Evolutionary conservation across 2,888 invertebrate species (phyloP), one percentile per base, ranked within the genome.

Genomic region (Lasioglossum oenotherae): DNA sequence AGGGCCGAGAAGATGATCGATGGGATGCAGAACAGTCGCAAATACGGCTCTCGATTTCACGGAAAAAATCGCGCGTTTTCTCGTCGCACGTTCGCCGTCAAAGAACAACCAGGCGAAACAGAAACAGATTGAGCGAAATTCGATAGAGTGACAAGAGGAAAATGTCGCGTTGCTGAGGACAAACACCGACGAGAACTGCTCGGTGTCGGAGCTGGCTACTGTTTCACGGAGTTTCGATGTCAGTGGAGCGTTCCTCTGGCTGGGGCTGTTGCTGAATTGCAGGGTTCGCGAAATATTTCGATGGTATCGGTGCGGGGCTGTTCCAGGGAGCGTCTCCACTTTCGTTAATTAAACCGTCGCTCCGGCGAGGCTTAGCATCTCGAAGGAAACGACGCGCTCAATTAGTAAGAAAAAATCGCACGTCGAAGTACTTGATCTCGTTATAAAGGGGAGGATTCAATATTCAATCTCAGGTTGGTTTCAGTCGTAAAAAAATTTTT

Each of bases 261-360:
- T 5, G n/a, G 27, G 14, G 31, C 12, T 4, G 6, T 2, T 8
- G 27, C 35, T 19, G 60, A 27, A 60, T 16, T 14, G 31, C 35
- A 31, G 31, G 31, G 5, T 19, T 31, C 35, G 19, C 38, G 44
- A 19, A 72, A 84, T 67, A 75, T 75, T 78, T 78, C 8, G 38
- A 69, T 10, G 23, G 23, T 38, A 69, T 69, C 69, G 38, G 3
- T 8, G 6, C 16, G 5, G 23, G 19, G 31, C 6, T 0, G 19
- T 44, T 14, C 16, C 23, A 38, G n/a, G 67, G 38, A 72, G 8
- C n/a, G 44, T 75, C 44, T 10, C 60, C 60, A 38, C 53, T 74
- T 74, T 57, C 69, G 85, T 85, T 88, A 88, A 88, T 88, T 85
- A 85, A 80, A 87, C 84, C 57, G 69, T 82, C 41, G 8, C 23